Percentiles rank a stretch among this genome's conserved stretches.
These are phyloP conservation scores for Ahaetulla prasina DNA, from an alignment of 2,113 vertebrate species.

Conservation along the genomic window DNA sequence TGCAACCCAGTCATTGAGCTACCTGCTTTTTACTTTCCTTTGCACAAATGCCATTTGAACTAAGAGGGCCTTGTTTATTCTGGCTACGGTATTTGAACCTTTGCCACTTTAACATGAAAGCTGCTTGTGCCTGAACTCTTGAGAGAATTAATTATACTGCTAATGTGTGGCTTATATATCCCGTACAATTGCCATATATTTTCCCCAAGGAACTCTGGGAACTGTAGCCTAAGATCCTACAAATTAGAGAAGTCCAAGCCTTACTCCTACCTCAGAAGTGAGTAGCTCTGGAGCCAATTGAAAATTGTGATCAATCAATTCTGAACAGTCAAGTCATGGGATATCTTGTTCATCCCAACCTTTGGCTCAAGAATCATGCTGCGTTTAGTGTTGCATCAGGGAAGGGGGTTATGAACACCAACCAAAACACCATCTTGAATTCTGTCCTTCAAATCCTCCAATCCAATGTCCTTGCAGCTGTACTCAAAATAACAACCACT, in stretches of 20 bases:
- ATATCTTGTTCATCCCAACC: neutral
- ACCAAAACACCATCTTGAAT: neutral
- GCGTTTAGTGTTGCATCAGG: neutral
- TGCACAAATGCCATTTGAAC: neutral
- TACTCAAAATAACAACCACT: neutral
- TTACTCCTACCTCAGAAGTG: neutral
- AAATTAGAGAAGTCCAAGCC: neutral
- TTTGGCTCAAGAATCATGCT: neutral
- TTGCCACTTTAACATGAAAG: neutral
- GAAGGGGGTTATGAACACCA: neutral
- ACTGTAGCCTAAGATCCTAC: neutral
- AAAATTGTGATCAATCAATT: neutral
- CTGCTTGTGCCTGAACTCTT: neutral
- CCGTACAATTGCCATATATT: neutral
- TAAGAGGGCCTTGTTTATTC: neutral
- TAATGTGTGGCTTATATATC: neutral
- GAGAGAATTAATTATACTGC: neutral
- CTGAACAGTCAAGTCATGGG: neutral
- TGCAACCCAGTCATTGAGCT: neutral
- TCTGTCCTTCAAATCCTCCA: neutral
- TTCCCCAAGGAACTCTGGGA: neutral
- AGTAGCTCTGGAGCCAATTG: neutral
- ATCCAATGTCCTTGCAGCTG: no score
- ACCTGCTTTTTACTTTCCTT: neutral
- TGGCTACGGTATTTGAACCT: neutral